Evolutionary conservation across 2,888 invertebrate species (phyloP).

Genomic region (Eupeodes latifasciatus): DNA sequence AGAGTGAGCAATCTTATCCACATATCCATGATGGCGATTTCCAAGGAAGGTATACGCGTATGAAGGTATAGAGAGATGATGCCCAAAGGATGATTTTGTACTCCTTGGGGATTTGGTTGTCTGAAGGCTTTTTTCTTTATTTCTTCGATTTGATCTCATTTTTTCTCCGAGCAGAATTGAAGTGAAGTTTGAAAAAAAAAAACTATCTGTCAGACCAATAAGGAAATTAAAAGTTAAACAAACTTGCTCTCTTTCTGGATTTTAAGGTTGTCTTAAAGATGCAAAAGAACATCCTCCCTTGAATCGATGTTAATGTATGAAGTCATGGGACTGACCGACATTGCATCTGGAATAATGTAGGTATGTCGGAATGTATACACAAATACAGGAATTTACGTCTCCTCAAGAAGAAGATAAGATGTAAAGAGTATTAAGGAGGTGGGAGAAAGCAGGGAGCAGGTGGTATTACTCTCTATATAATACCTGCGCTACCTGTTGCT

Average conservation of each 20-base stretch:
- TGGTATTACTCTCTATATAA: background rate
- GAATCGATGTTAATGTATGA: background rate
- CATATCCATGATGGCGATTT: background rate
- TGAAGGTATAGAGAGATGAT: background rate
- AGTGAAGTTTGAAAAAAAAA: background rate
- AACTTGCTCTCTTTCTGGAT: slow-evolving; percentile 39
- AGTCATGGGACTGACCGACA: slow-evolving; percentile 35
- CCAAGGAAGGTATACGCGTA: slow-evolving; percentile 5
- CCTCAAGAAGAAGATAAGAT: background rate
- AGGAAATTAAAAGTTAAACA: slow-evolving; percentile 59
- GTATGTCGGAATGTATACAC: background rate
- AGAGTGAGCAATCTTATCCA: slow-evolving; percentile 35
- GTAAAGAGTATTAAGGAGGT: background rate
- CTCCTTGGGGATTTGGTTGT: slow-evolving; percentile 46
- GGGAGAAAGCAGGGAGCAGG: too few species aligned
- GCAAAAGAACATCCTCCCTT: slow-evolving; percentile 6
- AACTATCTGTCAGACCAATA: slow-evolving; percentile 32
- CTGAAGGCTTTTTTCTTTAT: background rate
- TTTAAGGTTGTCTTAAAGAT: slow-evolving; percentile 4
- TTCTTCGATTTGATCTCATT: background rate
- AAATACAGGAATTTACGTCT: slow-evolving; percentile 3
- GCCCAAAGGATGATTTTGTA: slow-evolving; percentile 44
- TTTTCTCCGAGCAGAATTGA: slow-evolving; percentile 3
- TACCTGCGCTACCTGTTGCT: slow-evolving; percentile 55
- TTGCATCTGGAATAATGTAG: background rate